Evolutionary conservation across 2,888 invertebrate species (phyloP).

Genomic region (Gibbula magus): DNA sequence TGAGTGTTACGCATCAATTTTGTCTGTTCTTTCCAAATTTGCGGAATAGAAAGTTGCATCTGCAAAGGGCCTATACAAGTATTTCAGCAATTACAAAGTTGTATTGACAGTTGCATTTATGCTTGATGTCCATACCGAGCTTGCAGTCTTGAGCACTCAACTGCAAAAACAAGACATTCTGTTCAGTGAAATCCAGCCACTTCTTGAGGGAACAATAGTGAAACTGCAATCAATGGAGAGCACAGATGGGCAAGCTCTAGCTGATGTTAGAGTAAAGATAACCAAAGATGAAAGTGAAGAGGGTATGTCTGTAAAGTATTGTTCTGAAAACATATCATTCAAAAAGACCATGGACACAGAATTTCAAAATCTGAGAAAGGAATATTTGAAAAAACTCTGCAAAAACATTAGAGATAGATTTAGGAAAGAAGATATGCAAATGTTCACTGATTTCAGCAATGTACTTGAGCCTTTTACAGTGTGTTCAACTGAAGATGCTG

Average conservation of each 20-base stretch:
- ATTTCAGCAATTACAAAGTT: background rate
- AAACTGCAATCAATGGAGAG: background rate
- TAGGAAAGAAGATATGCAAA: background rate
- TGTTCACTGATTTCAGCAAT: background rate
- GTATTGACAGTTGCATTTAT: background rate
- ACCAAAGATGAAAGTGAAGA: background rate
- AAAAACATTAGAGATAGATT: background rate
- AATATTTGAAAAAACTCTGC: background rate
- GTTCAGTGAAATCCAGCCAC: background rate
- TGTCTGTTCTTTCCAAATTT: slow-evolving; percentile 34
- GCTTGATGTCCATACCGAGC: background rate
- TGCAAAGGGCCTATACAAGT: background rate
- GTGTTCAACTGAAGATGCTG: background rate
- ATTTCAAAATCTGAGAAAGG: background rate
- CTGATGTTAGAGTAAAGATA: background rate
- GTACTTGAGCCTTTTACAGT: background rate
- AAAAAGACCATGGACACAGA: background rate
- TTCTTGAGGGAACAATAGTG: background rate
- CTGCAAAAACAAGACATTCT: background rate
- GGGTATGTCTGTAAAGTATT: background rate
- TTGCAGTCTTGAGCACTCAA: background rate
- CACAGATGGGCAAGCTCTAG: background rate
- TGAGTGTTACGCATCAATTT: slow-evolving; percentile 32
- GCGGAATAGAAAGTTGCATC: slow-evolving; percentile 31
- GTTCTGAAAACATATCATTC: background rate